A percentile compares a stretch with the other conserved stretches of the same genome.
Conservation (phyloP, 1,140 invertebrate species). For the Zaprionus capensis region DNA sequence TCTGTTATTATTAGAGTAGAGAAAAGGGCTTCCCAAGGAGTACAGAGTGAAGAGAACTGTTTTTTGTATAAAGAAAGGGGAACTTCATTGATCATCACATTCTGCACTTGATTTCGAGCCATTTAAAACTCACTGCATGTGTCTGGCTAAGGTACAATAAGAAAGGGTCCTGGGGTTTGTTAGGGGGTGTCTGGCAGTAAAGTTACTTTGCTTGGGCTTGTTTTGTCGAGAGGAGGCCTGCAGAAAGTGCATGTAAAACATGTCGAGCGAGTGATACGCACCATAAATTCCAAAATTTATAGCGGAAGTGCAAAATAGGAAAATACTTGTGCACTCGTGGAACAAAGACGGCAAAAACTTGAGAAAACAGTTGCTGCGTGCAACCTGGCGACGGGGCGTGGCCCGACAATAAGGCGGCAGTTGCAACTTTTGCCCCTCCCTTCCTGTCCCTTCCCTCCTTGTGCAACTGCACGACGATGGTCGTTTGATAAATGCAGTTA, state of each 20-base stretch:
- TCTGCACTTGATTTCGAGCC: not conserved
- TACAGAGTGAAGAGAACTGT: not conserved
- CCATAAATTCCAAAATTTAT: constrained; percentile 78
- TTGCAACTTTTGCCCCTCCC: not conserved
- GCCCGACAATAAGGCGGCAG: constrained; percentile 16
- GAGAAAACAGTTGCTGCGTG: constrained; percentile 7
- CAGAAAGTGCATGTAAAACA: constrained; percentile 69
- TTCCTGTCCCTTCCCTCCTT: constrained; percentile 1
- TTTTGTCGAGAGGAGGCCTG: constrained; percentile 21
- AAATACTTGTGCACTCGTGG: constrained; percentile 64
- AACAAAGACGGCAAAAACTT: constrained; percentile 46
- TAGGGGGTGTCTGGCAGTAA: not conserved
- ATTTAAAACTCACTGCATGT: not conserved
- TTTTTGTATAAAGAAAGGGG: not conserved
- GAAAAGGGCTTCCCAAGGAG: not conserved
- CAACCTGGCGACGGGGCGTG: not conserved
- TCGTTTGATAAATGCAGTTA: constrained; percentile 70
- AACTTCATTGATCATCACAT: not conserved
- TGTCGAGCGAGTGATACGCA: constrained; percentile 72
- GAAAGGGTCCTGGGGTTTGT: not conserved
- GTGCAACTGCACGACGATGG: constrained; percentile 26
- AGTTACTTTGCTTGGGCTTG: constrained; percentile 2
- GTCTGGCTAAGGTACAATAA: no score
- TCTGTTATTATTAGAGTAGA: not conserved
- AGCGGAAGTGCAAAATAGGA: constrained; percentile 78